Conservation (phyloP, 2,888 invertebrate species). For the Drepana falcataria region DNA sequence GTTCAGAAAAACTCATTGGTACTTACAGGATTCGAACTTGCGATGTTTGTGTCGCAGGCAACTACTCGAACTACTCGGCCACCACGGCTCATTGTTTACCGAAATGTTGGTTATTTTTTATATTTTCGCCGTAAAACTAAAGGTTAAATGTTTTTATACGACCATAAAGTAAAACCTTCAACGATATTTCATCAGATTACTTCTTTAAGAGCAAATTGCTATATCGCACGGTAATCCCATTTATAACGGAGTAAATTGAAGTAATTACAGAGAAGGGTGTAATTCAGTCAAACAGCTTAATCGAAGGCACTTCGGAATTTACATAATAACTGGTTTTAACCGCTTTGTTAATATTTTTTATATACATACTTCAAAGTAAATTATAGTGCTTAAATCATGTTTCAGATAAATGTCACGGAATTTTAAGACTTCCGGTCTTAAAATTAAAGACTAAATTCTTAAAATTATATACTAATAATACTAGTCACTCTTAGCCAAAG, state of each 20-base stretch:
- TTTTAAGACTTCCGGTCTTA: too few species aligned
- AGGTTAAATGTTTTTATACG: background rate
- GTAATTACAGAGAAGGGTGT: constrained; percentile 33
- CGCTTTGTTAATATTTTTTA: constrained; percentile 31
- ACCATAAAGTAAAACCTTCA: constrained; percentile 10
- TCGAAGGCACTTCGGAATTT: constrained; percentile 36
- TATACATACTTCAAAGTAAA: constrained; percentile 20
- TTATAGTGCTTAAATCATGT: constrained; percentile 1
- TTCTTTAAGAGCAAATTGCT: constrained; percentile 21
- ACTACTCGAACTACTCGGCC: too few species aligned
- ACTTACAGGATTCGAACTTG: too few species aligned
- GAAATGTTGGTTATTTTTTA: too few species aligned
- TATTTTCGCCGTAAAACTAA: background rate
- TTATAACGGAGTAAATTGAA: constrained; percentile 38
- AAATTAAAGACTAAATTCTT: too few species aligned
- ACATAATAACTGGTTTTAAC: constrained; percentile 47
- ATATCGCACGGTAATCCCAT: constrained; percentile 29
- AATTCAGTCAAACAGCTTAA: constrained; percentile 54
- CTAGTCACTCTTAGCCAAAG: too few species aligned
- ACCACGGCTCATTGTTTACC: too few species aligned
- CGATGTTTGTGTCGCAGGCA: too few species aligned
- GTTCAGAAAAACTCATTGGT: too few species aligned
- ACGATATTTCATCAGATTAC: constrained; percentile 7
- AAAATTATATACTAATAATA: too few species aligned
- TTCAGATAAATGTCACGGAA: too few species aligned